Base-by-base conservation (phyloP, 1,140 invertebrate genomes). In the Spodoptera litura region DNA sequence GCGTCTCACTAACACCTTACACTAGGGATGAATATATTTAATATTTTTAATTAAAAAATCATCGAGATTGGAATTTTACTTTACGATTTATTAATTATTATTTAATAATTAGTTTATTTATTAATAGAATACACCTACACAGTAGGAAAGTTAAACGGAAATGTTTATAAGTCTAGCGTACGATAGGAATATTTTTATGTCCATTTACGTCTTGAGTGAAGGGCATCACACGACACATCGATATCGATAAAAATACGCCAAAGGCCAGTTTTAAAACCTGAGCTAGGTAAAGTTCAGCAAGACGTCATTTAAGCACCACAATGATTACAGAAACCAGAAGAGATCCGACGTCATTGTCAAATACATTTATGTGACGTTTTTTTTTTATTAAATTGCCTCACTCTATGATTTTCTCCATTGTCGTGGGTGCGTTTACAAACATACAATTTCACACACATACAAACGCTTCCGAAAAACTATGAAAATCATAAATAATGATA, bases 71-170 rank as follows among this genome's bases (percentile, higher is more conserved):
- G 56, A 79, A 66, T 79, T 59, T 75, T 75, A 75, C 51, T 44
- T 75, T 75, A 71, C 52, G 31, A 53, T 62, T 52, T 75, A 75
- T 55, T 78, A 78, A 51, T 78, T 61, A 78, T 53, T 49, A 52
- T 70, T 68, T 15, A 70, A 27, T 71, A 75, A 44, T 44, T 44
- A 44, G 38, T 66, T 53, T 53, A 27, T 44, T 62, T 75, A 71
- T 25, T 71, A 68, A 76, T 76, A 72, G 72, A 70, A 44, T 81
- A 76, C 56, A 73, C 83, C 83, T 83, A 85, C 85, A 87, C 82
- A 84, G 84, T 86, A 86, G 84, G 84, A 81, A 80, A 81, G 78
- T 77, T 56, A 66, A 77, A 74, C 59, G 49, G 59, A 62, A 75
- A 75, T 75, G 59, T 62, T 58, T 15, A n/a, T 75, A 62, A 75